Evolutionary conservation across 2,888 invertebrate species (phyloP).

Genomic region (Epirrita christyi): DNA sequence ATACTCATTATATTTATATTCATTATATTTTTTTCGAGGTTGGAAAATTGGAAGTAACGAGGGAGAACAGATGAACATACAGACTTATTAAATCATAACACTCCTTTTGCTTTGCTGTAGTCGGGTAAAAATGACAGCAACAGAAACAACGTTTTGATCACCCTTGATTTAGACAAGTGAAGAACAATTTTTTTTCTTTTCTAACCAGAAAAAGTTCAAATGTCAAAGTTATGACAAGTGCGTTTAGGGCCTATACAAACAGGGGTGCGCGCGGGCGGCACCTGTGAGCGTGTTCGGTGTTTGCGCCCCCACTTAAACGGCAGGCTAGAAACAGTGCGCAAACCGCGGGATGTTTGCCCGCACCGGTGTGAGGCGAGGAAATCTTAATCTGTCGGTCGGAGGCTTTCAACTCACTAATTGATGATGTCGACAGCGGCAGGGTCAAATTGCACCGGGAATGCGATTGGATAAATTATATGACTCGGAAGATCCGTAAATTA

Average conservation of each 20-base stretch:
- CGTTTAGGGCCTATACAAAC: conserved; percentile 60
- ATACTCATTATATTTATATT: too few relatives aligned
- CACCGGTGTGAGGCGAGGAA: conserved; percentile 72
- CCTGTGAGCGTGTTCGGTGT: conserved; percentile 65
- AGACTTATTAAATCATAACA: too few relatives aligned
- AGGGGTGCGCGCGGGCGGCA: conserved; percentile 63
- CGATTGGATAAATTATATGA: conserved; percentile 31
- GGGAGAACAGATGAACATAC: too few relatives aligned
- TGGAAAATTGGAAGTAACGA: too few relatives aligned
- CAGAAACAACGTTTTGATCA: too few relatives aligned
- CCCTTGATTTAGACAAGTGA: neutral
- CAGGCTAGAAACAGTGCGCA: conserved; percentile 72
- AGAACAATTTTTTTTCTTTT: neutral
- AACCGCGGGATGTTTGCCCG: conserved; percentile 67
- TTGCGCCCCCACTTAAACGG: conserved; percentile 76
- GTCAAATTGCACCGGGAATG: conserved; percentile 42
- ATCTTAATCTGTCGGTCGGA: conserved; percentile 68
- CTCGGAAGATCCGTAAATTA: too few relatives aligned
- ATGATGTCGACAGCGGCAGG: conserved; percentile 43
- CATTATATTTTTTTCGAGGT: too few relatives aligned
- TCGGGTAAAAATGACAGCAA: too few relatives aligned
- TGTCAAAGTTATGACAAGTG: conserved; percentile 55
- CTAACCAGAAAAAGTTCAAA: conserved; percentile 47
- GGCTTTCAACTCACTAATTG: conserved; percentile 54
- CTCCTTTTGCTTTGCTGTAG: too few relatives aligned